Conservation (phyloP, 2,888 invertebrate species). For the Caenorhabditis sinica region DNA sequence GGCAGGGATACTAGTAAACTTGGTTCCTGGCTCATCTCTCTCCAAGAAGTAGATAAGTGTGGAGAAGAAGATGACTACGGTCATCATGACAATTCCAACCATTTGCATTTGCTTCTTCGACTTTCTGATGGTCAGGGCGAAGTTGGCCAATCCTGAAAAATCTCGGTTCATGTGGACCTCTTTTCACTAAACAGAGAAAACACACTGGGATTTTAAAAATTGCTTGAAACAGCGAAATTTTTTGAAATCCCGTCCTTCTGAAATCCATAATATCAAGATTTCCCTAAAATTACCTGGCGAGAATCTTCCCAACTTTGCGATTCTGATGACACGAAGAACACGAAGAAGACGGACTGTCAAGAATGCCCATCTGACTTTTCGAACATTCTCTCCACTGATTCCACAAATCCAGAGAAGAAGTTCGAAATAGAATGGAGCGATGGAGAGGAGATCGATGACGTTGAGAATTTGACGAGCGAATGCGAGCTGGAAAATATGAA, state of each 20-base stretch:
- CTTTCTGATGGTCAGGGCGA: constrained; percentile 81
- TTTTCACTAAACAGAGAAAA: no score
- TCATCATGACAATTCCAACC: constrained; percentile 79
- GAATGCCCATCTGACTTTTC: constrained; percentile 83
- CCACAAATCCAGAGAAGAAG: constrained; percentile 80
- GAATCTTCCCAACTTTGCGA: constrained; percentile 83
- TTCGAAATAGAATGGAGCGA: constrained; percentile 82
- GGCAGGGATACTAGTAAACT: constrained; percentile 82
- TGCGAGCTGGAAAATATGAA: constrained; percentile 51
- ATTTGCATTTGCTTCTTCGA: constrained; percentile 84
- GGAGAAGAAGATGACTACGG: constrained; percentile 83
- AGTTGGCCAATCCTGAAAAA: constrained; percentile 81
- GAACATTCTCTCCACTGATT: constrained; percentile 82
- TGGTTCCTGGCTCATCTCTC: constrained; percentile 81
- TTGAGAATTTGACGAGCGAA: constrained; percentile 83
- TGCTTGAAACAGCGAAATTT: no score
- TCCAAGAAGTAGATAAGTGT: constrained; percentile 83
- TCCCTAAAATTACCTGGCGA: constrained; percentile 76
- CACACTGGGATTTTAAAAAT: no score
- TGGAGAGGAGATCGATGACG: constrained; percentile 81
- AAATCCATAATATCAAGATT: not conserved
- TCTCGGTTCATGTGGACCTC: no score
- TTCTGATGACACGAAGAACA: constrained; percentile 82
- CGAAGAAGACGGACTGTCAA: constrained; percentile 82
- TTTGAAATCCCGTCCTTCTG: no score